phyloP scores from a whole-genome alignment of 2,888 invertebrate species.

The Chrysomela aeneicollis region DNA sequence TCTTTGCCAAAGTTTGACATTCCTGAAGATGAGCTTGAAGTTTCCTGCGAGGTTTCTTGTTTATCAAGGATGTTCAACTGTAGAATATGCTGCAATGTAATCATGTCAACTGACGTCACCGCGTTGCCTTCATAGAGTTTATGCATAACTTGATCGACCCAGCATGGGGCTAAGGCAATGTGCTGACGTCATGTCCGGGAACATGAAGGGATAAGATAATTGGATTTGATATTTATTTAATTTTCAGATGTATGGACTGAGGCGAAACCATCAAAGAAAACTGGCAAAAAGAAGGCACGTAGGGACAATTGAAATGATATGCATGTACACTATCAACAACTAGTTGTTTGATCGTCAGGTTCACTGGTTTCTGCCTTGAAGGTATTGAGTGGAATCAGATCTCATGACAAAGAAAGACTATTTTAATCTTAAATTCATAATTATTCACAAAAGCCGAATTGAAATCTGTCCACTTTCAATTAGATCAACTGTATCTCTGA shows the following conservation, averaged over 20 bases:
- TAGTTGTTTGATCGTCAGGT: slow-evolving; percentile 2
- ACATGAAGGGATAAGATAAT: too few relatives aligned
- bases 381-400: not conserved
- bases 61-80: too few relatives aligned
- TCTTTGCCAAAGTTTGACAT: too few relatives aligned
- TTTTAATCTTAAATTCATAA: not conserved
- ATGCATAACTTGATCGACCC: too few relatives aligned
- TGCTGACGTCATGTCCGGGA: too few relatives aligned
- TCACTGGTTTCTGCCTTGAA: slow-evolving; percentile 17
- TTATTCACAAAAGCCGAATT: not conserved
- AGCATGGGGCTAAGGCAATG: too few relatives aligned
- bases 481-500: not conserved
- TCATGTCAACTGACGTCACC: too few relatives aligned
- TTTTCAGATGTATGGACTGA: slow-evolving; percentile 77
- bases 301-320: slow-evolving; percentile 68
- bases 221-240: slow-evolving; percentile 29
- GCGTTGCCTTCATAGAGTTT: too few relatives aligned
- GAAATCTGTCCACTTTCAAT: not conserved
- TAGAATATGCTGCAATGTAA: too few relatives aligned
- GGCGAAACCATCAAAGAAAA: slow-evolving; percentile 74
- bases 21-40: too few relatives aligned
- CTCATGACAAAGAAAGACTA: slow-evolving; percentile 3
- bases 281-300: slow-evolving; percentile 77
- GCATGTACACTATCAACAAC: slow-evolving; percentile 21
- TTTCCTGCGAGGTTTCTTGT: too few relatives aligned